Evolutionary conservation across 2,888 invertebrate genomes (phyloP).

Genomic region (Elgonia sp.): DNA sequence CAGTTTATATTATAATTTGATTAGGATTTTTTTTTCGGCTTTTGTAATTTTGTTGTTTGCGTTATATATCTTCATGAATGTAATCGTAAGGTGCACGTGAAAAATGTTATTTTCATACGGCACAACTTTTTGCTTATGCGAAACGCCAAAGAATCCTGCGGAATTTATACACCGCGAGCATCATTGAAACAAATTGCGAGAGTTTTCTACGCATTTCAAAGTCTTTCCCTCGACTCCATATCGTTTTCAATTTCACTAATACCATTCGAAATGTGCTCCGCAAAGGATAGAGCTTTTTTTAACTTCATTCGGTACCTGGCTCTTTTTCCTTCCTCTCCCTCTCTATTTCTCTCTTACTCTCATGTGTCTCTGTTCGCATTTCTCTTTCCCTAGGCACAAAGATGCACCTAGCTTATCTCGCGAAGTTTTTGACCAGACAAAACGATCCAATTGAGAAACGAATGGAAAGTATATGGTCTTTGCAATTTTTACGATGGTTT

Average conservation of each 20-base stretch:
- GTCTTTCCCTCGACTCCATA: constrained; percentile 16
- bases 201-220: constrained; percentile 26
- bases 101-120: neutral
- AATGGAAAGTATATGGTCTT: no score
- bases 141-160: constrained; percentile 6
- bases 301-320: constrained; percentile 22
- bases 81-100: neutral
- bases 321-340: neutral
- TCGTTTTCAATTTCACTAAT: constrained; percentile 60
- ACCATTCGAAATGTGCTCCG: constrained; percentile 48
- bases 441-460: constrained; percentile 16
- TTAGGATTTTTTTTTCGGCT: no score
- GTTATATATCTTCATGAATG: neutral
- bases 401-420: constrained; percentile 23
- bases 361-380: no score
- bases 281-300: constrained; percentile 37
- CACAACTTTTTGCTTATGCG: constrained; percentile 25
- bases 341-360: neutral
- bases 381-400: neutral
- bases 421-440: constrained; percentile 4
- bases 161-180: constrained; percentile 35
- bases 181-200: constrained; percentile 55
- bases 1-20: no score
- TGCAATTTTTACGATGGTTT: no score
- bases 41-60: no score